These are phyloP conservation scores for Esperia sulphurella DNA, from an alignment of 2,888 invertebrate genomes.

Conservation along the genomic window DNA sequence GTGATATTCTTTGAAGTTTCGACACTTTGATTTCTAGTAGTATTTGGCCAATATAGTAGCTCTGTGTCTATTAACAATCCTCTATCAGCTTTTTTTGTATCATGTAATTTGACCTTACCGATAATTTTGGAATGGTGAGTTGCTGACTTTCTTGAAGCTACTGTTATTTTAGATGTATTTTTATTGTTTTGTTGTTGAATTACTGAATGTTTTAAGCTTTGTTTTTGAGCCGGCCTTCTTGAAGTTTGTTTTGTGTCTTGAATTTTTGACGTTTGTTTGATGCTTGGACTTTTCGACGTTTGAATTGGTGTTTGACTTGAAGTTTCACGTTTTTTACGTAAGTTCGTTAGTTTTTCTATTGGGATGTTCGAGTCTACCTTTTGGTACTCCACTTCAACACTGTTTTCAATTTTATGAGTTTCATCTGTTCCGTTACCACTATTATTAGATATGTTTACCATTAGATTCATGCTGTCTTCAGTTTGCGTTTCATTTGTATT, in stretches of 20 bases:
- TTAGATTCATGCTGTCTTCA: constrained; percentile 38
- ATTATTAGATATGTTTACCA: constrained; percentile 45
- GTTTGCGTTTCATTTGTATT: constrained; percentile 31
- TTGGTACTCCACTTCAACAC: constrained; percentile 51
- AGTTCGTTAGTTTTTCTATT: constrained; percentile 22
- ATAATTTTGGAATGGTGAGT: background rate
- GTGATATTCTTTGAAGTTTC: constrained; percentile 46
- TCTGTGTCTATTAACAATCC: constrained; percentile 36
- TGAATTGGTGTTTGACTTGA: constrained; percentile 2
- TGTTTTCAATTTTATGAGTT: constrained; percentile 38
- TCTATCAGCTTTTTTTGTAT: constrained; percentile 39
- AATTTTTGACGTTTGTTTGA: constrained; percentile 5
- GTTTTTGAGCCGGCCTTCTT: constrained; percentile 9
- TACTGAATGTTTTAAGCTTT: constrained; percentile 5
- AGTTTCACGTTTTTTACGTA: constrained; percentile 42
- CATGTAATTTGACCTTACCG: constrained; percentile 17
- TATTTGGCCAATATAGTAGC: constrained; percentile 60
- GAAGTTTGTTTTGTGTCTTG: background rate
- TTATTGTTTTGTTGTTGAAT: background rate
- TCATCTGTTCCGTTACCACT: constrained; percentile 30
- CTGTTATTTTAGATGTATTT: background rate
- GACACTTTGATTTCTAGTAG: constrained; percentile 21
- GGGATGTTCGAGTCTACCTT: constrained; percentile 28
- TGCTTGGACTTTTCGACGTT: constrained; percentile 9
- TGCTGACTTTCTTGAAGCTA: background rate